Evolutionary conservation across 2,888 invertebrate genomes (phyloP).

Genomic region (Cremastinae sp.): DNA sequence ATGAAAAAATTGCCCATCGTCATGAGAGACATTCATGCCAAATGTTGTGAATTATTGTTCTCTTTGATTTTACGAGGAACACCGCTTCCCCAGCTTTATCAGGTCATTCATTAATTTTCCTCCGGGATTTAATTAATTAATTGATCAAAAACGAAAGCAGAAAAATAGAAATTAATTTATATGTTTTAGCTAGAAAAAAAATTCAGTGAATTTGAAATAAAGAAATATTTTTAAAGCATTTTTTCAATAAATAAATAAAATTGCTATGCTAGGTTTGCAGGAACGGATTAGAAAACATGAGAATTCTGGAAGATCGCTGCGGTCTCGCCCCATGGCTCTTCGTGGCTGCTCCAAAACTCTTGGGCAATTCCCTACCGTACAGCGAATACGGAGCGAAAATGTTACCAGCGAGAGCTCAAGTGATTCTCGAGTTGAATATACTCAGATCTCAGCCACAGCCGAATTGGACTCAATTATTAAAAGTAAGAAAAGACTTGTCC

Average conservation of each 20-base stretch:
- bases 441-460: constrained; percentile 89
- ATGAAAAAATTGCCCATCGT: constrained; percentile 84
- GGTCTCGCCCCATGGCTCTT: constrained; percentile 87
- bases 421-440: constrained; percentile 87
- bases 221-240: too few relatives aligned
- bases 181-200: too few relatives aligned
- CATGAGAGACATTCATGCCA: constrained; percentile 90
- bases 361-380: constrained; percentile 79
- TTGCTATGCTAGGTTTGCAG: constrained; percentile 79
- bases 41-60: constrained; percentile 89
- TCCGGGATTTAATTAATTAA: constrained; percentile 8
- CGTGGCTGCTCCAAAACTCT: constrained; percentile 84
- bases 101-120: constrained; percentile 81
- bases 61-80: constrained; percentile 89
- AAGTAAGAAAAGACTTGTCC: constrained; percentile 81
- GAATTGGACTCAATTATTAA: constrained; percentile 88
- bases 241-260: too few relatives aligned
- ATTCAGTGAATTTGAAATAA: too few relatives aligned
- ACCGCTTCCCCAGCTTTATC: constrained; percentile 87
- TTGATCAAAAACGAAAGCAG: background rate
- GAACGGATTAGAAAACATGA: constrained; percentile 82
- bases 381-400: constrained; percentile 65
- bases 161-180: too few relatives aligned
- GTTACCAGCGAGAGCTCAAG: constrained; percentile 83
- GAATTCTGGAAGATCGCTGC: constrained; percentile 82